Percentiles rank a stretch among this genome's conserved stretches.
phyloP scores from a whole-genome alignment of 2,797 vertebrate species.

The Threskiornis aethiopicus region DNA sequence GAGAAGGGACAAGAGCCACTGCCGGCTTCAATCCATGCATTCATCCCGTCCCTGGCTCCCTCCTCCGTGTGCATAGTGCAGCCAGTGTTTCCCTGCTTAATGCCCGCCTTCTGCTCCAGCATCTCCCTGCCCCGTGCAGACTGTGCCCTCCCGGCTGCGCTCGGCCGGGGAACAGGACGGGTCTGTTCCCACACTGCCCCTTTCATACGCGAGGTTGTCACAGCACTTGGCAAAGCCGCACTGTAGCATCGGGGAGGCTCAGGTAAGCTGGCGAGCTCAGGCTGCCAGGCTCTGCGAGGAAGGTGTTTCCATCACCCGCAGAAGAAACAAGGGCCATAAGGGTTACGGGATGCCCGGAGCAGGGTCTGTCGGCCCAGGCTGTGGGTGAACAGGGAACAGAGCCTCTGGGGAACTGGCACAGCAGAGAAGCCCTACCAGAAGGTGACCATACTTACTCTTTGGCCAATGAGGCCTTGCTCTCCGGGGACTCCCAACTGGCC shows the following conservation, averaged over 20 bases:
- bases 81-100: not conserved
- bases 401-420: not conserved
- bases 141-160: not conserved
- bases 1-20: not conserved
- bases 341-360: not conserved
- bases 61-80: not conserved
- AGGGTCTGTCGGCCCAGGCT: not conserved
- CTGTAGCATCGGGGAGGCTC: not conserved
- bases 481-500: constrained; percentile 86
- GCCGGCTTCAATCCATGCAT: not conserved
- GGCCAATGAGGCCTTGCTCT: constrained; percentile 90
- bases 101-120: not conserved
- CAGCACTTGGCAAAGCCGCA: not conserved
- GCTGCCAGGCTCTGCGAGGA: not conserved
- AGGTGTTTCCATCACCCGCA: not conserved
- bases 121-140: not conserved
- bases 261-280: not conserved
- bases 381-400: not conserved
- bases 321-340: not conserved
- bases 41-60: not conserved
- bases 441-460: constrained; percentile 80
- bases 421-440: not conserved
- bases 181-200: constrained; percentile 18
- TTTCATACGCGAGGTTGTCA: not conserved
- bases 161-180: not conserved